Evolutionary conservation across 2,113 vertebrate species (phyloP), one percentile per base, ranked within the genome.

Genomic region (Chrysochloris asiatica): DNA sequence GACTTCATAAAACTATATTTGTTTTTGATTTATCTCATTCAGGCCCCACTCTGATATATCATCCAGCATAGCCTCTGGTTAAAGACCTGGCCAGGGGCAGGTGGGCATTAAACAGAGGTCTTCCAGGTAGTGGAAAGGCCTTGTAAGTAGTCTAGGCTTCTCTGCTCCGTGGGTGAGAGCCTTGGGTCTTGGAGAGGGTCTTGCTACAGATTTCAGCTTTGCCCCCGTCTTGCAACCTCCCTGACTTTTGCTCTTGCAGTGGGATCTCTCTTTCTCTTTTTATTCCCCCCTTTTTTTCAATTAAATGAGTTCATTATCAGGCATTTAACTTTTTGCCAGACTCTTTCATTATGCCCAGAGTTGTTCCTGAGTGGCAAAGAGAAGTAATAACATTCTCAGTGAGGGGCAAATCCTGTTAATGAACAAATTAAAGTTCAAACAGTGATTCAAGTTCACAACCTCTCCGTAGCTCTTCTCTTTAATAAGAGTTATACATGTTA

Each of bases 371-470:
- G 92, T 95, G 80, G 97, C 98, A 97, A 97, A 96, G 88, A 92
- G 88, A 98, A 98, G 97, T 98, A 98, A 98, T 98, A 98, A 98
- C 98, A 97, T 98, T 98, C 98, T 47, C 98, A 98, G 98, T 97
- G 95, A 97, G 98, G 98, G 98, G 98, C 98, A 98, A 98, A 98
- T 98, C 98, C 98, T 98, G 98, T 98, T 98, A 98, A 98, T 98
- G 98, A 98, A 98, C 98, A 98, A 98, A 98, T 98, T 98, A 98
- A 98, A 98, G 98, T 98, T 98, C 98, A 98, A 98, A 98, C 98
- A 98, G 97, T 98, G 97, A 98, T 97, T 97, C 98, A 98, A 98
- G 98, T 98, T 98, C 98, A 98, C 97, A 98, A 97, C 97, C 96
- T 84, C 78, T 96, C 97, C 22, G 73, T 97, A 98, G 97, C 97